Conservation (phyloP, 92 coral and sea anemone species). For the Epizoanthus ramosus region DNA sequence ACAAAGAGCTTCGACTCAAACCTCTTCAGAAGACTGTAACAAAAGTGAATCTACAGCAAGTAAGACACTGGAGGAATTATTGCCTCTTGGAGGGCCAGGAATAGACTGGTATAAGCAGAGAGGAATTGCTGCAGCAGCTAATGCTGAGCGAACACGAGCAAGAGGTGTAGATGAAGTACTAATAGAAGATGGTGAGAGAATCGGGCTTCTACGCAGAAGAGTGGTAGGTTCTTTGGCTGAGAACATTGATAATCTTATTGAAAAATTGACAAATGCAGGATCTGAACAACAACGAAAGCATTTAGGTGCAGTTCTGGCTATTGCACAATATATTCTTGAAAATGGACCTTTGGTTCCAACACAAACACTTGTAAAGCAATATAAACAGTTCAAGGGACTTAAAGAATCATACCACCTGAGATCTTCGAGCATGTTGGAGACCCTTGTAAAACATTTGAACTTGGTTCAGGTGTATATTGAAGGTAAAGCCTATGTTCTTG, state of each 20-base stretch:
- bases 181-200: not conserved
- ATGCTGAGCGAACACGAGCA: not conserved
- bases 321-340: too few relatives aligned
- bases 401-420: not conserved
- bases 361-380: slow-evolving; percentile 10
- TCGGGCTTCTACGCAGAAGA: not conserved
- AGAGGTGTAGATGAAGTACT: not conserved
- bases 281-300: slow-evolving; percentile 14
- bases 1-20: too few relatives aligned
- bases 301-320: slow-evolving; percentile 28
- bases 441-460: slow-evolving; percentile 26
- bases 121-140: not conserved
- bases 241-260: not conserved
- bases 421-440: slow-evolving; percentile 13
- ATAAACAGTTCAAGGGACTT: slow-evolving; percentile 37
- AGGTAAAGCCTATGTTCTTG: slow-evolving; percentile 33
- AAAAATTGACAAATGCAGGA: slow-evolving; percentile 27
- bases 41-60: not conserved
- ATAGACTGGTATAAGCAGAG: slow-evolving; percentile 18
- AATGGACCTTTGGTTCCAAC: too few relatives aligned
- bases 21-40: too few relatives aligned
- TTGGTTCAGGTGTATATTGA: slow-evolving; percentile 37
- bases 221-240: not conserved
- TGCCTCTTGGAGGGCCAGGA: not conserved
- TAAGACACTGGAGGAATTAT: not conserved